phyloP scores from a whole-genome alignment of 1,140 invertebrate genomes.

The Panagrolaimus sp. region DNA sequence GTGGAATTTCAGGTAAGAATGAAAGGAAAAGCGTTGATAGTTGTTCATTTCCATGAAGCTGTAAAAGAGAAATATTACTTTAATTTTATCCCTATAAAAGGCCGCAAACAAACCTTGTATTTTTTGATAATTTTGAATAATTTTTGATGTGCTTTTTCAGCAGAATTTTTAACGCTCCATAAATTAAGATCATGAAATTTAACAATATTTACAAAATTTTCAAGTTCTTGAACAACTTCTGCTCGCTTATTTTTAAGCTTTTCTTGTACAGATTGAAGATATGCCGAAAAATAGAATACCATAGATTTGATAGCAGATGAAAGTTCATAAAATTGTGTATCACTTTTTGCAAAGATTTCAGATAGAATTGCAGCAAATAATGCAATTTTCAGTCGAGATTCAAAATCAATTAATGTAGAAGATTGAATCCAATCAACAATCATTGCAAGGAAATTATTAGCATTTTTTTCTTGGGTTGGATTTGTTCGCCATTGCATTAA shows the following conservation, averaged over 20 bases:
- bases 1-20: background rate
- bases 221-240: constrained; percentile 68
- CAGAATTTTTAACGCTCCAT: constrained; percentile 75
- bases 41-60: constrained; percentile 23
- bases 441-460: constrained; percentile 37
- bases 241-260: constrained; percentile 67
- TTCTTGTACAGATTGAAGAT: constrained; percentile 65
- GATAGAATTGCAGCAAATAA: constrained; percentile 69
- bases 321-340: constrained; percentile 15
- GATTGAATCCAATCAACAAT: constrained; percentile 67
- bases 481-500: constrained; percentile 15
- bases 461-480: background rate
- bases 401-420: constrained; percentile 75
- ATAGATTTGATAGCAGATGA: constrained; percentile 66
- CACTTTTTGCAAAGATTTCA: constrained; percentile 13
- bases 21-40: background rate
- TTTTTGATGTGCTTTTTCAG: constrained; percentile 48
- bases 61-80: no score
- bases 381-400: constrained; percentile 72
- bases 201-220: constrained; percentile 87
- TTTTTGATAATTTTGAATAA: constrained; percentile 47
- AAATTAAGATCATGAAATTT: constrained; percentile 90
- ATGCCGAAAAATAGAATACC: constrained; percentile 77
- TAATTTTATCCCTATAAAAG: no score
- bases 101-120: no score